phyloP scores from a whole-genome alignment of 2,888 invertebrate genomes.

The Onchidella celtica region DNA sequence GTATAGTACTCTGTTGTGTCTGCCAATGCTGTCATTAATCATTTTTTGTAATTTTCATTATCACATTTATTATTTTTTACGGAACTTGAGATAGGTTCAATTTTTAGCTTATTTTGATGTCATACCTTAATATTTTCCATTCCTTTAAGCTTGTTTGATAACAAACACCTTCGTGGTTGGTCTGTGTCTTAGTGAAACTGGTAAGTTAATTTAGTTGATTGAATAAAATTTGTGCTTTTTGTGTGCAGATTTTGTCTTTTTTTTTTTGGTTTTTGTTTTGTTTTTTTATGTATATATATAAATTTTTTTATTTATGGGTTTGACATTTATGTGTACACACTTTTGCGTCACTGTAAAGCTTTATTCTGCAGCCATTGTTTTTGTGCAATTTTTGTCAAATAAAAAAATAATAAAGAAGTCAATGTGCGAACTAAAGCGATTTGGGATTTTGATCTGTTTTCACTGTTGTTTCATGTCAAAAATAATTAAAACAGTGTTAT shows the following conservation, averaged over 20 bases:
- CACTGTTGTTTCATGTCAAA: no score
- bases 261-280: not conserved
- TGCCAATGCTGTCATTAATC: no score
- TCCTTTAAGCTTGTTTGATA: not conserved
- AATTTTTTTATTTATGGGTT: not conserved
- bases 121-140: not conserved
- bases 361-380: conserved; percentile 15
- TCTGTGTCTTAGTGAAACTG: not conserved
- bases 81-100: no score
- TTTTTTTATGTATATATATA: not conserved
- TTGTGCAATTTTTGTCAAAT: not conserved
- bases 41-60: no score
- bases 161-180: no score
- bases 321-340: not conserved
- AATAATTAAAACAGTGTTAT: no score
- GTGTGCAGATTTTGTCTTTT: not conserved
- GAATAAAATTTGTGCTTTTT: not conserved
- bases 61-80: no score
- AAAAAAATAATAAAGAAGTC: no score
- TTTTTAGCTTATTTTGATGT: not conserved
- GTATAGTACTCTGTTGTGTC: no score
- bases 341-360: conserved; percentile 9
- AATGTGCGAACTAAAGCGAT: not conserved
- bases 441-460: no score
- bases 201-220: not conserved